Evolutionary conservation across 2,797 vertebrate genomes (phyloP), one percentile per base, ranked within the genome.

Genomic region (Syncerus caffer): DNA sequence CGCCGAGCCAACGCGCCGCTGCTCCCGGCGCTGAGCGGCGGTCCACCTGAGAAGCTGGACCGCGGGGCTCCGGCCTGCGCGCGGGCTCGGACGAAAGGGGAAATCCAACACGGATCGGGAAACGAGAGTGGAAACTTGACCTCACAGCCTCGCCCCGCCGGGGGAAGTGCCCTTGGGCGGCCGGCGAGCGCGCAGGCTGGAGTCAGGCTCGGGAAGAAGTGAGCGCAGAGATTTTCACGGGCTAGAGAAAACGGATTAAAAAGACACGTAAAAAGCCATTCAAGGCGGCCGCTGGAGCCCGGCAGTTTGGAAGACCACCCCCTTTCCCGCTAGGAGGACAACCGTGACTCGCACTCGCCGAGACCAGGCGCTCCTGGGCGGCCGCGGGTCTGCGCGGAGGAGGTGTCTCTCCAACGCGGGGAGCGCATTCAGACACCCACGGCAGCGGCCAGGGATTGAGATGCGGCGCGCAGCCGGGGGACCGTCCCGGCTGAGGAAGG

Each of bases 401-500:
- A 88, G 85, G 86, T 96, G 42, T 47, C 87, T 97, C 53, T 92
- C 91, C 83, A 2, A 2, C 64, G 27, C 0, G 57, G 58, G 13
- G 87, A 85, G 90, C 62, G 64, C 92, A 85, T 13, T 15, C 76
- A 14, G 67, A 42, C 60, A 87, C 95, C 67, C 0, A 5, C 86
- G 2, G 90, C 89, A 2, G 96, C 93, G 3, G 51, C 31, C 0
- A 29, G 96, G 71, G 93, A 31, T 64, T 80, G 94, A n/a, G 79
- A 97, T 93, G 96, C 89, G 16, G 92, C 74, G 57, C 60, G 87
- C 97, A 34, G 82, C 96, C 8, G 92, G 88, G 9, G 84, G 55
- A 51, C 83, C 15, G 90, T 96, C 96, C 89, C 15, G 86, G 95
- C 74, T 15, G 85, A 50, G 96, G 96, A 96, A 96, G 93, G 82